These are phyloP conservation scores for Zaprionus gabonicus DNA, from an alignment of 1,140 invertebrate species.

Conservation along the genomic window DNA sequence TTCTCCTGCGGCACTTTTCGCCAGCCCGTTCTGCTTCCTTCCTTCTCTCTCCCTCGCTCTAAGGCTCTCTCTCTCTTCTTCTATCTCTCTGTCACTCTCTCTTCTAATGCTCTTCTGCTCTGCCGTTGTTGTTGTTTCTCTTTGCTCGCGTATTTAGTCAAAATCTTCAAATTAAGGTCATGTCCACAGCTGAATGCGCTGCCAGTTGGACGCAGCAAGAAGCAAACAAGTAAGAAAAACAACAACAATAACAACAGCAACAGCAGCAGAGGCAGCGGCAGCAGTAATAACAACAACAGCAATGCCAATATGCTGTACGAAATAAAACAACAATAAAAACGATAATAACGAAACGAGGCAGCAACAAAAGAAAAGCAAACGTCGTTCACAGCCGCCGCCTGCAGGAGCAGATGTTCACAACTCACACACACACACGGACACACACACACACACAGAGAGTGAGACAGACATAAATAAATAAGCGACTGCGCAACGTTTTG, in stretches of 20 bases:
- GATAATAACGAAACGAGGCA: conserved; percentile 78
- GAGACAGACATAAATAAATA: conserved; percentile 79
- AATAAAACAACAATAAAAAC: conserved; percentile 80
- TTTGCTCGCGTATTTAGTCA: conserved; percentile 1
- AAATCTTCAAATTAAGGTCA: conserved; percentile 46
- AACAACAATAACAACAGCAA: conserved; percentile 22
- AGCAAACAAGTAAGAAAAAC: conserved; percentile 17
- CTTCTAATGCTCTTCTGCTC: conserved; percentile 6
- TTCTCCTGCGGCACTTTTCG: neutral
- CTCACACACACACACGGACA: conserved; percentile 68
- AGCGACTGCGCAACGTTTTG: conserved; percentile 69
- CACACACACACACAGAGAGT: conserved; percentile 30
- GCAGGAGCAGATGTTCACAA: conserved; percentile 84
- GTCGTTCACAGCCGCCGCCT: conserved; percentile 55
- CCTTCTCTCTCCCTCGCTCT: neutral
- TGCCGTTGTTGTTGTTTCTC: neutral
- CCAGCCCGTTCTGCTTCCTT: neutral
- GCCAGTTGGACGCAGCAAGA: conserved; percentile 51
- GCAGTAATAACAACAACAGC: conserved; percentile 37
- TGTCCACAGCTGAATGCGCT: conserved; percentile 36
- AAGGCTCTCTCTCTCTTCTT: neutral
- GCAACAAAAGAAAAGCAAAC: conserved; percentile 77
- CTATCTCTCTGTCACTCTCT: neutral
- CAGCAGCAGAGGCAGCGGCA: conserved; percentile 6
- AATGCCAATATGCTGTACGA: conserved; percentile 63